Evolutionary conservation across 2,888 invertebrate species (phyloP), one percentile per base, ranked within the genome.

Genomic region (Thera obeliscata): DNA sequence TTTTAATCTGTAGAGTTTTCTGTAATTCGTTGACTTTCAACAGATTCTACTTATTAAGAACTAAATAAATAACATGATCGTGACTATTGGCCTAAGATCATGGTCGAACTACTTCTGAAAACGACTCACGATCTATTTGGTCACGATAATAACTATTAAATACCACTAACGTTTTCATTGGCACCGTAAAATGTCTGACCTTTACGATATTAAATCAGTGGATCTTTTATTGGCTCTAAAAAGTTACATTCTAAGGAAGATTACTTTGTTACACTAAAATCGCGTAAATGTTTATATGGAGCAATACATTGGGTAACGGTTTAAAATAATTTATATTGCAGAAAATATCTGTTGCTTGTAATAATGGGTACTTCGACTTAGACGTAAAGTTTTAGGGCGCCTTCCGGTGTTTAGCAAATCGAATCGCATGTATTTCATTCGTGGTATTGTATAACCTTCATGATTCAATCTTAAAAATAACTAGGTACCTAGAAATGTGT

Each of bases 121-220:
- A 52, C 63, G 43, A 41, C 66, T 57, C 74, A 74, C 67, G 69
- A 67, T 33, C 62, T 59, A 60, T 52, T 56, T 60, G 65, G 63
- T 68, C 64, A 72, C 66, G 63, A 64, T 60, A 33, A 59, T 49
- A 64, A 64, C 67, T 67, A 71, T 70, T 70, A 71, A 71, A 66
- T 57, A 64, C 57, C 64, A 69, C 59, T 69, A 69, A 73, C 54
- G 56, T 67, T 74, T 74, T 71, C 62, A 70, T 69, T 72, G 70
- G 63, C 11, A 54, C 43, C 68, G 57, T 72, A 68, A 70, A 71
- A 67, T 59, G 49, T 57, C 49, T 72, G 70, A 75, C 72, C 70
- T 75, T 75, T 71, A 55, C 65, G 64, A 64, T 70, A 71, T 72
- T 71, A 67, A 69, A 63, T 72, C 63, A 63, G 56, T 66, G 57